A percentile compares a stretch with the other conserved stretches of the same genome.
Conservation (phyloP, 2,888 invertebrate species). For the Metopia argyrocephala region DNA sequence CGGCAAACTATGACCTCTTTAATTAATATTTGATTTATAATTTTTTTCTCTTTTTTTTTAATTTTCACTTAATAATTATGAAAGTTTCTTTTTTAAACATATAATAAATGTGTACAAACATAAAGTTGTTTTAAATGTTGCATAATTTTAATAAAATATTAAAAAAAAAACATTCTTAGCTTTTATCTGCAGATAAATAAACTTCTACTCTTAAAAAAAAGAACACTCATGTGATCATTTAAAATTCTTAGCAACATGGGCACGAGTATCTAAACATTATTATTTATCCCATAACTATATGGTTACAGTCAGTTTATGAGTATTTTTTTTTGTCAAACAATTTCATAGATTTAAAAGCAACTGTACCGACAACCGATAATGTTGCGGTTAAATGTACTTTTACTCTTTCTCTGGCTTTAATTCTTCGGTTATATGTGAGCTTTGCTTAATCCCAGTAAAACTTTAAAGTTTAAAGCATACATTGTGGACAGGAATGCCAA, state of each 20-base stretch:
- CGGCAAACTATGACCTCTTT: slow-evolving; percentile 53
- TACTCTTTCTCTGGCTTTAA: slow-evolving; percentile 22
- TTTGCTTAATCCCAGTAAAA: slow-evolving; percentile 51
- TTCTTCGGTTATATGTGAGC: slow-evolving; percentile 3
- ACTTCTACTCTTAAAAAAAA: background rate
- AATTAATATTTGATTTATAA: slow-evolving; percentile 49
- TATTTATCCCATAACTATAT: background rate
- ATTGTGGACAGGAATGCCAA: too few species aligned
- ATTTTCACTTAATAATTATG: background rate
- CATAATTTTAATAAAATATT: background rate
- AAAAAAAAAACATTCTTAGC: slow-evolving; percentile 23
- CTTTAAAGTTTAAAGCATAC: slow-evolving; percentile 35
- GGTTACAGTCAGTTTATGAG: slow-evolving; percentile 13
- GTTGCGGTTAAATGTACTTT: slow-evolving; percentile 59
- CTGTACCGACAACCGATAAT: slow-evolving; percentile 63
- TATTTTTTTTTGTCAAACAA: slow-evolving; percentile 20
- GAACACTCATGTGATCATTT: too few species aligned
- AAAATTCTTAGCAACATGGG: background rate
- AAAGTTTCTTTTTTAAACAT: background rate
- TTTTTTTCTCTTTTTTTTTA: background rate
- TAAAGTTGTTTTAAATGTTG: slow-evolving; percentile 2
- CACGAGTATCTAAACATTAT: slow-evolving; percentile 37
- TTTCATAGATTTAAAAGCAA: slow-evolving; percentile 59
- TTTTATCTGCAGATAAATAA: background rate
- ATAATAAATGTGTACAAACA: slow-evolving; percentile 4